Evolutionary conservation across 2,888 invertebrate species (phyloP), one percentile per base, ranked within the genome.

Genomic region (Latrodectus hesperus): DNA sequence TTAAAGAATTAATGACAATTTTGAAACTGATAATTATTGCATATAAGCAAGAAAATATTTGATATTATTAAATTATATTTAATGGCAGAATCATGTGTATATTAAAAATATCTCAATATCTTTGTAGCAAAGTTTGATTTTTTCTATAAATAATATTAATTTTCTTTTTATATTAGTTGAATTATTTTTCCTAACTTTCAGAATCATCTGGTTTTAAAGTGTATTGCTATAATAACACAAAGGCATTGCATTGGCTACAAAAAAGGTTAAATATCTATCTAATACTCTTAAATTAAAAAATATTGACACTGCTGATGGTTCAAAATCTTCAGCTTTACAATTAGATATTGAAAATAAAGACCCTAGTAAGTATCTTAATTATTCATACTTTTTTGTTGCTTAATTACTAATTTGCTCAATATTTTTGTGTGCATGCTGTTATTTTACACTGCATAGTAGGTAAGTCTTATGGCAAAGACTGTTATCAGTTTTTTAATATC

Each of bases 211-310:
- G 81, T 3, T 81, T 65, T 67, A 81, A 60, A 76, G 86, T 86
- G 12, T 81, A 72, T 73, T 67, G 81, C 16, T 81, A 72, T 49
- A 86, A 81, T 55, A 81, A 81, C 16, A 77, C 53, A 60, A 86
- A 86, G 81, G 76, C 76, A 14, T 72, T 86, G 16, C 72, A 86
- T 22, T 86, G 86, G 86, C 60, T 86, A 16, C 86, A 86, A 26
- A 38, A 55, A 86, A 86, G 72, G 86, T 72, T 12, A 70, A 86
- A 22, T 71, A 86, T 67, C 55, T 77, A 49, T 51, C 76, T 16
- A 64, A 51, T 26, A 64, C 49, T 16, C 51, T 86, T 3, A 72
- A 71, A 26, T 60, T 11, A n/a, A 81, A 86, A 26, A n/a, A 81
- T 8, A 77, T 86, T 60, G 71, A 70, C 53, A 71, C 81, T 64